These are phyloP conservation scores for Todus mexicanus DNA, from an alignment of 2,797 vertebrate genomes.

Conservation along the genomic window DNA sequence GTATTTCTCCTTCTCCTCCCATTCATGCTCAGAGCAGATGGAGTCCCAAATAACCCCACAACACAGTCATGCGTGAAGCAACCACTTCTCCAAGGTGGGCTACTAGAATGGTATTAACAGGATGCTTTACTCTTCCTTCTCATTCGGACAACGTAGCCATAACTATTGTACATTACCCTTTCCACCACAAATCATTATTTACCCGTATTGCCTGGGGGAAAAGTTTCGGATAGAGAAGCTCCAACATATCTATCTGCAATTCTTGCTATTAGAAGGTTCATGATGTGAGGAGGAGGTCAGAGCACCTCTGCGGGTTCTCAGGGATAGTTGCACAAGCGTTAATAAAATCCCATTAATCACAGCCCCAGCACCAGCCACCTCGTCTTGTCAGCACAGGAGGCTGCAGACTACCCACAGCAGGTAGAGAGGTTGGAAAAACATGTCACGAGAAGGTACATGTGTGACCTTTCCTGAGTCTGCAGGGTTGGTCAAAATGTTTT, in stretches of 20 bases:
- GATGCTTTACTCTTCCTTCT: not conserved
- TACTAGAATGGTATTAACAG: not conserved
- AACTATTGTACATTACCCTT: not conserved
- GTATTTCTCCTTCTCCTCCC: not conserved
- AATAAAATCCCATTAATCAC: constrained; percentile 59
- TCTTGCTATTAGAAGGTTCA: not conserved
- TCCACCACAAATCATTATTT: not conserved
- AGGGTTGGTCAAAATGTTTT: constrained; percentile 21
- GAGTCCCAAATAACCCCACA: not conserved
- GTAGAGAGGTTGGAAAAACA: constrained; percentile 58
- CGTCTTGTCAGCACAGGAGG: constrained; percentile 45
- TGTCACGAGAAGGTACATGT: constrained; percentile 2
- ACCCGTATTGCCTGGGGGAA: not conserved
- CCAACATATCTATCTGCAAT: not conserved
- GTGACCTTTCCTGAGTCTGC: constrained; percentile 45
- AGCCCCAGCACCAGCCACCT: not conserved
- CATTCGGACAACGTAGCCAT: not conserved
- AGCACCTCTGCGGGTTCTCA: constrained; percentile 11
- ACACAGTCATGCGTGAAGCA: not conserved
- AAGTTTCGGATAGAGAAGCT: not conserved
- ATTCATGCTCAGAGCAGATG: not conserved
- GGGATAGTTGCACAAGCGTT: not conserved
- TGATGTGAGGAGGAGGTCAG: not conserved
- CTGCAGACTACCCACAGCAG: constrained; percentile 26
- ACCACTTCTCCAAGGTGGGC: not conserved